Conservation (phyloP, 1,140 invertebrate species). For the Globodera rostochiensis region DNA sequence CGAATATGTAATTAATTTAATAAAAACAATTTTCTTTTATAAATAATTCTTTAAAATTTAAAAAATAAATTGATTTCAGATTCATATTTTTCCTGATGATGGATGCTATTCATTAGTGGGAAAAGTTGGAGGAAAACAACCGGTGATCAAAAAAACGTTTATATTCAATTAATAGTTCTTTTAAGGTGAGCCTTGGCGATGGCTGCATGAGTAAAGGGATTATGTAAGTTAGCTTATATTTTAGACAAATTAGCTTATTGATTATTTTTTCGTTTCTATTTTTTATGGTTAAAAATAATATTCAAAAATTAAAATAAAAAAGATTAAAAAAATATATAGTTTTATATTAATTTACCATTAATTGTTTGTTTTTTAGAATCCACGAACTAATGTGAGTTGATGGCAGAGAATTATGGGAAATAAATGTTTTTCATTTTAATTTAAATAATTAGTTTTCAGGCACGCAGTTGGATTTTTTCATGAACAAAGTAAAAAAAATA, state of each 20-base stretch:
- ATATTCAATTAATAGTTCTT: not conserved
- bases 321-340: not conserved
- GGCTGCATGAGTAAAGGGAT: slow-evolving; percentile 73
- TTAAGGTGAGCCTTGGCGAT: slow-evolving; percentile 67
- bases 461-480: slow-evolving; percentile 68
- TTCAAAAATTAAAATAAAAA: slow-evolving; percentile 26
- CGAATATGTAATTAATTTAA: slow-evolving; percentile 26
- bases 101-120: slow-evolving; percentile 63
- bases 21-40: slow-evolving; percentile 17
- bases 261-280: too few relatives aligned
- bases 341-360: not conserved
- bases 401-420: too few relatives aligned
- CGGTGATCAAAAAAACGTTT: slow-evolving; percentile 33
- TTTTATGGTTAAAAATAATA: too few relatives aligned
- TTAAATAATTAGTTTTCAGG: slow-evolving; percentile 63
- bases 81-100: slow-evolving; percentile 62
- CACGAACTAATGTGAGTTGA: slow-evolving; percentile 34
- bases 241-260: too few relatives aligned
- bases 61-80: slow-evolving; percentile 30
- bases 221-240: slow-evolving; percentile 52
- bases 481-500: slow-evolving; percentile 62
- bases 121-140: slow-evolving; percentile 68
- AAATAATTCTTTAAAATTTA: too few relatives aligned
- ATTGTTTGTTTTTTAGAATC: slow-evolving; percentile 15
- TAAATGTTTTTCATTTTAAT: slow-evolving; percentile 9